A percentile compares a stretch with the other conserved stretches of the same genome.
Conservation (phyloP, 2,888 invertebrate genomes). For the Ennomos fuscantarius region DNA sequence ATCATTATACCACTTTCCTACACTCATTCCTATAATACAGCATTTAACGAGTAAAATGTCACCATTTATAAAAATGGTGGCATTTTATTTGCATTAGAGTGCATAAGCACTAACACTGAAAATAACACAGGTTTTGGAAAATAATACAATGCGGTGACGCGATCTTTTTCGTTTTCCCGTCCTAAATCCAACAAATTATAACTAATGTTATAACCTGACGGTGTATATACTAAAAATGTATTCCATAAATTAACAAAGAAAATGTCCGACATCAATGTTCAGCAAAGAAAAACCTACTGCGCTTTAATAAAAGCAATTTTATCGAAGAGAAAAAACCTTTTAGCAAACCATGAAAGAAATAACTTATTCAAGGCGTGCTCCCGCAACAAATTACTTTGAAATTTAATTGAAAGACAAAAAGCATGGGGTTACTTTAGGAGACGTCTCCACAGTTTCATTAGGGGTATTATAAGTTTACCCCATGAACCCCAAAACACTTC, state of each 20-base stretch:
- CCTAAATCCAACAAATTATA: no score
- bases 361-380: conserved; percentile 40
- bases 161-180: no score
- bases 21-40: no score
- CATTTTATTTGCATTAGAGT: no score
- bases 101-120: no score
- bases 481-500: conserved; percentile 39
- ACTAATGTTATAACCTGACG: no score
- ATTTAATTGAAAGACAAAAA: conserved; percentile 57
- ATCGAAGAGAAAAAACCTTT: conserved; percentile 32
- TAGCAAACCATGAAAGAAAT: conserved; percentile 32
- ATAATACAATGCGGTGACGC: no score
- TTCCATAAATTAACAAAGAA: background rate
- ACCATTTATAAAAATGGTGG: no score
- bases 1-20: no score
- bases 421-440: conserved; percentile 47
- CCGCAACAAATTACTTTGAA: conserved; percentile 38
- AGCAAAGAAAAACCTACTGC: background rate
- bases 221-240: no score
- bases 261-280: background rate
- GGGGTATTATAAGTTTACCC: conserved; percentile 47
- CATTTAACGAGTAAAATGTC: no score
- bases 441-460: conserved; percentile 52
- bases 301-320: conserved; percentile 17
- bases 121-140: no score